phyloP scores from a whole-genome alignment of 1,140 invertebrate genomes.

The Drosophila orena region DNA sequence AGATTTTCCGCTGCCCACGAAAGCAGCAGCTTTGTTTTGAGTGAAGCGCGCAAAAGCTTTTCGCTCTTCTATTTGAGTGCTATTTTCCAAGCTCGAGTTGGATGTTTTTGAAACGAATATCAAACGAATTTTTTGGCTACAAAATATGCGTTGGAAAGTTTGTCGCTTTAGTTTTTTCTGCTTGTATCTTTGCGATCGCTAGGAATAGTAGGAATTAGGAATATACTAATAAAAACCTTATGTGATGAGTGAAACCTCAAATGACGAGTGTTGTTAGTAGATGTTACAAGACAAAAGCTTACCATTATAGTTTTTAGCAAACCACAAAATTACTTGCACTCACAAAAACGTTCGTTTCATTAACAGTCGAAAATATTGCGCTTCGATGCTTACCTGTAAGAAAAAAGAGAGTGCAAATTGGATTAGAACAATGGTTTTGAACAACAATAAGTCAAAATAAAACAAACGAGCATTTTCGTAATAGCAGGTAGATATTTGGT shows the following conservation, averaged over 20 bases:
- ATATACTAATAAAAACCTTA: no score
- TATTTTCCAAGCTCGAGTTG: constrained; percentile 16
- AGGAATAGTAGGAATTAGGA: no score
- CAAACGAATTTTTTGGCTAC: no score
- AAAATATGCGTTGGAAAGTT: no score
- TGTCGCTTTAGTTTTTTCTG: no score
- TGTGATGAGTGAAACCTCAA: no score
- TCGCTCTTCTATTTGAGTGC: constrained; percentile 27
- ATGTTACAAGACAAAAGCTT: constrained; percentile 34
- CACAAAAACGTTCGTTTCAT: constrained; percentile 4
- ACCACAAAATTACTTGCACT: constrained; percentile 5
- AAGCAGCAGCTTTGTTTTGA: constrained; percentile 51
- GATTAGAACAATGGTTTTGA: neutral
- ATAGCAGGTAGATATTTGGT: constrained; percentile 1
- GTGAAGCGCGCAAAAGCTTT: constrained; percentile 64
- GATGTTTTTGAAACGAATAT: neutral
- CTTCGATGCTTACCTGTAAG: constrained; percentile 69
- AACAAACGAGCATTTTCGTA: constrained; percentile 18
- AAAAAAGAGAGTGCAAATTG: constrained; percentile 24
- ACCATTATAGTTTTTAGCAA: constrained; percentile 17
- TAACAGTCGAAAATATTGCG: neutral
- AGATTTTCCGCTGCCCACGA: constrained; percentile 35
- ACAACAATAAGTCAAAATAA: neutral
- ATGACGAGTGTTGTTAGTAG: constrained; percentile 26
- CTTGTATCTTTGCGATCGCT: no score